Conservation (phyloP, 2,797 vertebrate species). For the Phaenicophaeus curvirostris region DNA sequence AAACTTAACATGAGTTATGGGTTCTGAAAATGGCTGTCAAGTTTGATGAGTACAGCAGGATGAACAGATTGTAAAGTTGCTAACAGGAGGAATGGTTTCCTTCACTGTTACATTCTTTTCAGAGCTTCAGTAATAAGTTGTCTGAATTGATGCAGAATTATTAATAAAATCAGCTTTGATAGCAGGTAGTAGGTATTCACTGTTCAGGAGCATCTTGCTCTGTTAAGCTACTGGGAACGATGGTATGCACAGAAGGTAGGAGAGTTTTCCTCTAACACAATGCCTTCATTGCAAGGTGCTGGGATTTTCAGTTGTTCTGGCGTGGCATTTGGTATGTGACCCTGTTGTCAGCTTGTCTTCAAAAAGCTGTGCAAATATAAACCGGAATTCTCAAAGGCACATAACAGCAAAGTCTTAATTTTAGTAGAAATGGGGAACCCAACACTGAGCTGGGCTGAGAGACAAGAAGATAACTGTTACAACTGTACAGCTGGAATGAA, state of each 20-base stretch:
- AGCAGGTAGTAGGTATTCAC: background rate
- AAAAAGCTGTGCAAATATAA: background rate
- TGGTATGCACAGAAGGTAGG: background rate
- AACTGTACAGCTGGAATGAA: background rate
- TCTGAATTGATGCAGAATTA: background rate
- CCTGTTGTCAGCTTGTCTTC: background rate
- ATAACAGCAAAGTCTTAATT: background rate
- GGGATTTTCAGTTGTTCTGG: background rate
- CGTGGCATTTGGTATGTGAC: background rate
- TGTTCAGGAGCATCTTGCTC: background rate
- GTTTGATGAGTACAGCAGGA: constrained; percentile 25
- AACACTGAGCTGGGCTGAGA: background rate
- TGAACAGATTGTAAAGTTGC: constrained; percentile 37
- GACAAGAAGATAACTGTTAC: background rate
- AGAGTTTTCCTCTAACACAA: background rate
- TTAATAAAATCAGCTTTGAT: background rate
- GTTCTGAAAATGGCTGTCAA: constrained; percentile 23
- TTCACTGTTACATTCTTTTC: background rate
- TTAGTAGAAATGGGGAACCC: background rate
- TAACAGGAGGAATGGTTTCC: background rate
- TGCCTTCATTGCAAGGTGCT: background rate
- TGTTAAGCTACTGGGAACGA: background rate
- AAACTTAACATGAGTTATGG: background rate
- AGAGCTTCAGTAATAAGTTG: background rate
- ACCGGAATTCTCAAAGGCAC: background rate